These are phyloP conservation scores for Micronycteris hirsuta DNA, from an alignment of 2,113 vertebrate species.

Conservation along the genomic window DNA sequence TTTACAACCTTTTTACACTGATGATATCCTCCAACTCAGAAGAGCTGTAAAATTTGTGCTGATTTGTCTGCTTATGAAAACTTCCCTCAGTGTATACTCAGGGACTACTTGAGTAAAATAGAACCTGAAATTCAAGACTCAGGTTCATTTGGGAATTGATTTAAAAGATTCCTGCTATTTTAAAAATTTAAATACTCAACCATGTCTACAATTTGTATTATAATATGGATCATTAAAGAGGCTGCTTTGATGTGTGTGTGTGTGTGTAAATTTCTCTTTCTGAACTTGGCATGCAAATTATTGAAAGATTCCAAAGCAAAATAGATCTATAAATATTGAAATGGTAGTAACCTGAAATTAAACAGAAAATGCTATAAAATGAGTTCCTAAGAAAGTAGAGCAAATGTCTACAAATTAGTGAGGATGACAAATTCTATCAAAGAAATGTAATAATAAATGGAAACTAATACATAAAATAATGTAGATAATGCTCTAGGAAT, in stretches of 20 bases:
- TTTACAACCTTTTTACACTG: slow-evolving; percentile 37
- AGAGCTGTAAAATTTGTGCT: slow-evolving; percentile 23
- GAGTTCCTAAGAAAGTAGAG: neutral
- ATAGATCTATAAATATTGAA: neutral
- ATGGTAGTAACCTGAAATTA: neutral
- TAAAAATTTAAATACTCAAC: neutral
- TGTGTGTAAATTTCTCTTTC: too few relatives aligned
- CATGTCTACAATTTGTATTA: neutral
- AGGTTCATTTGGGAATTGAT: slow-evolving; percentile 13
- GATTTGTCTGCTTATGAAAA: slow-evolving; percentile 19
- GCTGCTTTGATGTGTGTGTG: neutral
- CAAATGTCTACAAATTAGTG: neutral
- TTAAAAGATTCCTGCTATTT: neutral
- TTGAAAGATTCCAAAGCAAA: neutral
- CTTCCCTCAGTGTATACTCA: neutral
- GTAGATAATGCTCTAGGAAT: neutral
- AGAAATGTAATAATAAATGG: neutral
- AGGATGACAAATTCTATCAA: neutral
- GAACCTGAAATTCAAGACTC: neutral
- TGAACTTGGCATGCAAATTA: neutral
- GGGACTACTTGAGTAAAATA: neutral
- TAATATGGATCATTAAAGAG: neutral
- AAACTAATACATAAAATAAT: neutral
- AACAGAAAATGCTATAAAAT: neutral
- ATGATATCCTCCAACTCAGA: neutral